Evolutionary conservation across 1,140 invertebrate genomes (phyloP), one percentile per base, ranked within the genome.

Genomic region (Xylocopa sonorina): DNA sequence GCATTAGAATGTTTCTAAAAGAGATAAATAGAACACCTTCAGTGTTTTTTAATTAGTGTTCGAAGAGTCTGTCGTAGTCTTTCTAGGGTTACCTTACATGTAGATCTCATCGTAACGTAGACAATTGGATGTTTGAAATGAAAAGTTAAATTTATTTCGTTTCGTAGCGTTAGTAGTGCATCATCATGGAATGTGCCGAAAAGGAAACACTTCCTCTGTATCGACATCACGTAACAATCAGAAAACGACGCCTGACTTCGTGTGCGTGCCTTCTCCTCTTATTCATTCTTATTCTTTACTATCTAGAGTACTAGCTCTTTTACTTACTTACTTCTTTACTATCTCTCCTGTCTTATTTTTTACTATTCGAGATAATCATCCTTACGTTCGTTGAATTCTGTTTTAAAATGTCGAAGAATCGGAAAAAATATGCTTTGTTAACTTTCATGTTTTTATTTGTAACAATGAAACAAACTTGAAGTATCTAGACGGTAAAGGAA

Each of bases 101-200:
- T 48, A n/a, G n/a, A 27, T 32, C 41, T 68, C 69, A 0, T 55
- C 18, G 32, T 38, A 48, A 48, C 21, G 29, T 74, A 48, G 48
- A 79, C 69, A 43, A 80, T 80, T 24, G 24, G 34, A 3, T 16
- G 57, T 53, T n/a, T 32, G 34, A 46, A 68, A 55, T 29, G 24
- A 60, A 53, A 41, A 41, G 1, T 71, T 34, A 76, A 41, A 43
- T 79, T 63, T 46, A 12, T 34, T 78, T 16, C 18, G 24, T 78
- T 57, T 67, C 50, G 69, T 41, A 53, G 38, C 67, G 48, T 48
- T 73, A 76, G 51, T 55, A n/a, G n/a, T n/a, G n/a, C n/a, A 75
- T 75, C 71, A 67, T 57, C 78, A 80, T 86, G 83, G 87, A 88
- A 88, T 88, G 87, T 88, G 80, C 80, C 74, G 67, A 78, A 69